Evolutionary conservation across 2,888 invertebrate species (phyloP), one percentile per base, ranked within the genome.

Genomic region (Eupithecia vulgata): DNA sequence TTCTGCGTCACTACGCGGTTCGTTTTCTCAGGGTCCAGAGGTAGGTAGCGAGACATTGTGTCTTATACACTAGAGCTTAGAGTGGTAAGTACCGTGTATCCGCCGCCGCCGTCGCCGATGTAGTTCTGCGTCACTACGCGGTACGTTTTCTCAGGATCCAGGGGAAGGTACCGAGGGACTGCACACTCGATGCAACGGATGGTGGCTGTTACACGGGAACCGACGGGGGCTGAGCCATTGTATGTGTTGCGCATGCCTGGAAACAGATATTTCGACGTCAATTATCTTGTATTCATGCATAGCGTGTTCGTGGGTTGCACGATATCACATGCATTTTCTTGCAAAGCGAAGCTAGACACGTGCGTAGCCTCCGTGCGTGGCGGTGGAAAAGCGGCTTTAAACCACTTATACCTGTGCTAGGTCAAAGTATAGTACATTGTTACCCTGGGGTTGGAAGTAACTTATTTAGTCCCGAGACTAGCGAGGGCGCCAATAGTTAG

Each of bases 21-120:
- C 30, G 90, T 91, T 79, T 94, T 89, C 52, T 94, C 87, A 0
- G 85, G 79, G 61, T 95, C 91, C 17, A 97, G 89, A 0, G 95
- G 94, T 78, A 94, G 89, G 89, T 96, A 97, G 13, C 84, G 84
- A 8, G 97, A 97, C 17, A 45, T n/a, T 45, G n/a, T 45, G 45
- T 45, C 45, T 45, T 45, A 45, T 45, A 45, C 6, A 15, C 45
- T n/a, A 45, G 7, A 45, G 45, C 17, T 45, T 45, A 17, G 45
- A n/a, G 45, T 45, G 12, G 42, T 45, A n/a, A 45, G 17, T 80
- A 95, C 95, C 73, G 90, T 81, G 84, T 95, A 97, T 0, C 96
- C 96, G 83, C 97, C 97, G 65, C 97, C 97, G 15, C 97, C 97
- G 52, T 91, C 92, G 1, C 95, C 94, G 71, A 97, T 87, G 83